These are phyloP conservation scores for Tricholaema leucomelas DNA, from an alignment of 2,113 vertebrate genomes.

Conservation along the genomic window DNA sequence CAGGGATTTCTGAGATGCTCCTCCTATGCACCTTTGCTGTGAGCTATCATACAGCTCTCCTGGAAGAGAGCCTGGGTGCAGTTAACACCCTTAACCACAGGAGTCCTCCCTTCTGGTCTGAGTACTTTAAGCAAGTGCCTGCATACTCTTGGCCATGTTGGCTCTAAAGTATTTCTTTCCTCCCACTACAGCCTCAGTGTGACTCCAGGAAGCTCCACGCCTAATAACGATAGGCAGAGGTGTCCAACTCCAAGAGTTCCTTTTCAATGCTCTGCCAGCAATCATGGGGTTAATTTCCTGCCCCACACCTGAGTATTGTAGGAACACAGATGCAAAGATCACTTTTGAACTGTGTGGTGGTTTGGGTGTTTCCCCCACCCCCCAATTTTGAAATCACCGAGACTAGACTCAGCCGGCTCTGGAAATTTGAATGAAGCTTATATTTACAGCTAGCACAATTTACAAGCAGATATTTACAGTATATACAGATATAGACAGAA, in stretches of 20 bases:
- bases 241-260: not conserved
- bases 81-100: not conserved
- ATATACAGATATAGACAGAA: too few relatives aligned
- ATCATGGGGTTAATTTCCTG: not conserved
- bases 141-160: not conserved
- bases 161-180: accelerated
- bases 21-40: not conserved
- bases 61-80: not conserved
- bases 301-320: too few relatives aligned
- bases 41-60: not conserved
- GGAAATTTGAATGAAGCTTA: too few relatives aligned
- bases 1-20: not conserved
- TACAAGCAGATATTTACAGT: too few relatives aligned
- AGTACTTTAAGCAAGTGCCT: not conserved
- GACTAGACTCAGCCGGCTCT: too few relatives aligned
- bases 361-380: too few relatives aligned
- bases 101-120: not conserved
- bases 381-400: too few relatives aligned
- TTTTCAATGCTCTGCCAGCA: not conserved
- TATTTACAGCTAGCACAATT: too few relatives aligned
- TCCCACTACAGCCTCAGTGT: not conserved
- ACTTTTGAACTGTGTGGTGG: not conserved
- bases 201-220: not conserved
- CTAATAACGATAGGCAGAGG: not conserved
- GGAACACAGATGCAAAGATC: not conserved